Base-by-base conservation (phyloP, 2,113 vertebrate species). In the Oncorhynchus mykiss region DNA sequence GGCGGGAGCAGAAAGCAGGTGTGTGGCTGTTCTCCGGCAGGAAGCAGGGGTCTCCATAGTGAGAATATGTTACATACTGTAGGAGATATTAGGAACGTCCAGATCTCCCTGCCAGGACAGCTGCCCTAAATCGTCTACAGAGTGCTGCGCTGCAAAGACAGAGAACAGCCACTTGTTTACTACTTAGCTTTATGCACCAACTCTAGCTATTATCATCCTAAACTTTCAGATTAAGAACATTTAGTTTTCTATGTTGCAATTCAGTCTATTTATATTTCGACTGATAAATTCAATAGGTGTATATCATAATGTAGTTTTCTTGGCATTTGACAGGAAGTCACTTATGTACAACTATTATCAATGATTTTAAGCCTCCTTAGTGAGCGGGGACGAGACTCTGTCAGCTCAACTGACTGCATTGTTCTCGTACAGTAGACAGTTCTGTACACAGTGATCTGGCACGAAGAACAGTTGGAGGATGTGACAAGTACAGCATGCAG, bases 91-190 rank as follows among this genome's bases (percentile, higher is more conserved):
- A 51, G 93, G 93, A 49, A 92, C 67, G 84, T 93, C 92, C 87
- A 92, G 76, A 3, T 93, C 92, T 5, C 85, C 92, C 70, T 90
- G 90, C 93, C 93, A 94, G 80, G 91, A 88, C 78, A 92, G 76
- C 71, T 88, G 90, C 1, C 88, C 90, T n/a, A 88, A 80, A 16
- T 93, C 92, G 66, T 94, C 92, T 12, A 94, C 82, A 16, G 93
- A 93, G 49, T 91, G 93, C 82, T 94, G 93, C 22, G 91, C 93
- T 94, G 90, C 84, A 79, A 67, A 85, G 71, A 91, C 71, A 92
- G 68, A 85, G 20, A 84, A 84, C 25, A 54, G 57, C 73, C 72
- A 71, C 57, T 75, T 79, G 80, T 82, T 87, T 75, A 70, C 39
- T 39, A 22, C 34, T 48, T 11, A n/a, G 11, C 34, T 4, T 45